Evolutionary conservation across 2,888 invertebrate species (phyloP).

Genomic region (Caenorhabditis wallacei): DNA sequence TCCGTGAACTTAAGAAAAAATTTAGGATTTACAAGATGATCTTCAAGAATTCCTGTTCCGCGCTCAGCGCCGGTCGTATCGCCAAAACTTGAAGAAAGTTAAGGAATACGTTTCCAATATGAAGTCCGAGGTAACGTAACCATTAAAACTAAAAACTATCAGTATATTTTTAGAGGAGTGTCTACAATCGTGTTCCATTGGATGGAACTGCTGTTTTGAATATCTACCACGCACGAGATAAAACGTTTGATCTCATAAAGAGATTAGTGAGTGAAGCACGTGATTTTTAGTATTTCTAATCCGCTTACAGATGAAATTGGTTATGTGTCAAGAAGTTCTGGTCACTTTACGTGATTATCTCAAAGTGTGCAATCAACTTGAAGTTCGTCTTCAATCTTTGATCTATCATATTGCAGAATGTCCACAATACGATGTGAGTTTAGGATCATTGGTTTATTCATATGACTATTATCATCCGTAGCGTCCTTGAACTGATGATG

Average conservation of each 20-base stretch:
- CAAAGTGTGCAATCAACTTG: constrained; percentile 33
- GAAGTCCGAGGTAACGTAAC: constrained; percentile 37
- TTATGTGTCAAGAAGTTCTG: constrained; percentile 42
- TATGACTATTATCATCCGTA: too few relatives aligned
- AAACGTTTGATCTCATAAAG: constrained; percentile 44
- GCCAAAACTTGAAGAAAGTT: constrained; percentile 32
- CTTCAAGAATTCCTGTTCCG: constrained; percentile 33
- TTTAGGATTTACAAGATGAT: constrained; percentile 47
- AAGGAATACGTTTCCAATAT: constrained; percentile 30
- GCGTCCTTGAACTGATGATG: background rate
- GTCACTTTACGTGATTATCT: constrained; percentile 42
- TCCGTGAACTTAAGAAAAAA: background rate
- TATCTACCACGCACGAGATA: constrained; percentile 33
- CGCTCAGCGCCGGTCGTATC: constrained; percentile 38
- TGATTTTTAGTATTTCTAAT: background rate
- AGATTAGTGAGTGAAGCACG: constrained; percentile 10
- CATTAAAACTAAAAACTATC: background rate
- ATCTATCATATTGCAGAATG: constrained; percentile 39
- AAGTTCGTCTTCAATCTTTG: constrained; percentile 46
- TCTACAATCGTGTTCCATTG: constrained; percentile 39
- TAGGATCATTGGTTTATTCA: too few relatives aligned
- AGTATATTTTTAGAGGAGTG: constrained; percentile 23
- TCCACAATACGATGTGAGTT: constrained; percentile 50
- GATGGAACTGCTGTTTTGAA: constrained; percentile 40
- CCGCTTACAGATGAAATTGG: constrained; percentile 44